Conservation (phyloP, 2,888 invertebrate species). For the Stenurella melanura region DNA sequence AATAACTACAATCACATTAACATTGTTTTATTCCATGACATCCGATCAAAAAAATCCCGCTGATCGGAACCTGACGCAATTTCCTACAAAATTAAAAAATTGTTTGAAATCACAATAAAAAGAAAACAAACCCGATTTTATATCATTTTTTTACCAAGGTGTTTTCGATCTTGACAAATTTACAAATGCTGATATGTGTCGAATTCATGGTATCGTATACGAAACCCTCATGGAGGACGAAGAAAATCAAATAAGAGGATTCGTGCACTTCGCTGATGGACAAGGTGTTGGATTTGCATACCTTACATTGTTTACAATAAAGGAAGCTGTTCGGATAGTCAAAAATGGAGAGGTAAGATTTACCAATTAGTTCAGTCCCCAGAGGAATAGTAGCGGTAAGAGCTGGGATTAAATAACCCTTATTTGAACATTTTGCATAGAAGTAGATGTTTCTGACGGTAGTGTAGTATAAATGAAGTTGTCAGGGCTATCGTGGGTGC, state of each 20-base stretch:
- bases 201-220: constrained; percentile 84
- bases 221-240: constrained; percentile 89
- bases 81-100: too few relatives aligned
- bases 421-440: too few relatives aligned
- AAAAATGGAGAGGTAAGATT: constrained; percentile 84
- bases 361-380: too few relatives aligned
- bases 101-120: not conserved
- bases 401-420: too few relatives aligned
- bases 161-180: constrained; percentile 87
- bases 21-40: too few relatives aligned
- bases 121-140: not conserved
- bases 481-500: too few relatives aligned
- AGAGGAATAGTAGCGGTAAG: too few relatives aligned
- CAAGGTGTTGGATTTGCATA: constrained; percentile 84
- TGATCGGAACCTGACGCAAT: too few relatives aligned
- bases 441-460: too few relatives aligned
- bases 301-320: constrained; percentile 85
- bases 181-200: constrained; percentile 86
- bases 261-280: constrained; percentile 87
- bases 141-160: constrained; percentile 72
- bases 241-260: constrained; percentile 85
- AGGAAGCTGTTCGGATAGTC: constrained; percentile 85
- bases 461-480: too few relatives aligned
- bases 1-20: too few relatives aligned
- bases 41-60: too few relatives aligned